Conservation (phyloP, 2,888 invertebrate species). For the Saturnia japonica region DNA sequence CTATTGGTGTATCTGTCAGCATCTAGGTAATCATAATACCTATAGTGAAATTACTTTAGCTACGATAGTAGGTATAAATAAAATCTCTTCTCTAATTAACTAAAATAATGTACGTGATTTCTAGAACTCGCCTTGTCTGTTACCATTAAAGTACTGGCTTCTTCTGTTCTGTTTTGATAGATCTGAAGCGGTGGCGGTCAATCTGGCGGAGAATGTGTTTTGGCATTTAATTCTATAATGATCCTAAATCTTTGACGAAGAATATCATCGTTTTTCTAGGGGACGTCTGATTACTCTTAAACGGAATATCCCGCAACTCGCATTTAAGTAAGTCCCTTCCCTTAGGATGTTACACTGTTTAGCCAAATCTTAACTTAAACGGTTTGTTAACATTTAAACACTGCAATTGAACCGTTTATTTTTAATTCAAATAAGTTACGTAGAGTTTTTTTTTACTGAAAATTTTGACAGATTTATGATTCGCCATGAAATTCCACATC, state of each 20-base stretch:
- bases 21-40: too few relatives aligned
- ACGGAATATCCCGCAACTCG: background rate
- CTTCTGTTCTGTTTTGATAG: background rate
- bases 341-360: too few relatives aligned
- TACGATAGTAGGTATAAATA: too few relatives aligned
- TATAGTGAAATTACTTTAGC: too few relatives aligned
- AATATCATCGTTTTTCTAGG: background rate
- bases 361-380: too few relatives aligned
- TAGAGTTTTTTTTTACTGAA: conserved; percentile 14
- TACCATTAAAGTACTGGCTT: background rate
- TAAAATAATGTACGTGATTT: background rate
- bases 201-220: too few relatives aligned
- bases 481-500: conserved; percentile 41
- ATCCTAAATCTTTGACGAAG: background rate
- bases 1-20: too few relatives aligned
- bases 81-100: too few relatives aligned
- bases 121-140: background rate
- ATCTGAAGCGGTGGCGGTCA: background rate
- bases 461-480: conserved; percentile 40
- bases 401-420: too few relatives aligned
- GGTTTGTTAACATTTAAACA: too few relatives aligned
- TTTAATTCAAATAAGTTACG: background rate
- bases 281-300: background rate
- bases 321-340: background rate
- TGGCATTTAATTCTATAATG: too few relatives aligned